Evolutionary conservation across 2,113 vertebrate species (phyloP), one percentile per base, ranked within the genome.

Genomic region (Aplodontia rufa): DNA sequence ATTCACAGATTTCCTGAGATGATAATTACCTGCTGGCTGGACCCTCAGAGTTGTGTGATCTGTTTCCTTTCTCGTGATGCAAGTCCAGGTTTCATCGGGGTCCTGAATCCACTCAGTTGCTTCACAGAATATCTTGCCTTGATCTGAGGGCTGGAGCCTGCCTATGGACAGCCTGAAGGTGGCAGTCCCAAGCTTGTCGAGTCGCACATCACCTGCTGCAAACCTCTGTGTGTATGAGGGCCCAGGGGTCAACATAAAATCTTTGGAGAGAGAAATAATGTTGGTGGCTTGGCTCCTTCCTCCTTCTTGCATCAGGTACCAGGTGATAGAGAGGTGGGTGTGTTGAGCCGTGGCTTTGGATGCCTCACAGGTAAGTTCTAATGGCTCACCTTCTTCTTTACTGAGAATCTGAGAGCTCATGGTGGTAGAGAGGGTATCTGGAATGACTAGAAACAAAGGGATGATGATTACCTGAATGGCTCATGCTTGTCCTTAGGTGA

Each of bases 101-200:
- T 99, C 99, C 97, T 99, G 98, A 76, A 99, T 99, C 99, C 99
- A 99, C 87, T 99, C 99, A 0, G 96, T 94, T 7, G 98, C 99
- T 82, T 98, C 97, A 11, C 99, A 99, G 98, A 98, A 99, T 90
- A 99, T 94, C 60, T 96, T 95, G 0, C 99, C 99, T 81, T 97
- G 97, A 94, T 99, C 99, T 0, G 98, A 98, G 2, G 74, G 90
- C 97, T 98, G 95, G 32, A 98, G 83, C 9, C 87, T 97, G 51
- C 30, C 1, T 0, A 99, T 89, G 66, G 92, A 96, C 32, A 99
- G 98, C 91, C 94, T 99, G 98, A 99, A 99, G 0, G 86, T 97
- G 22, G 97, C 85, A 42, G 94, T 98, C 45, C 98, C 99, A 8
- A 99, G 76, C 96, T 99, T 99, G 97, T 98, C 98, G 24, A 99